A percentile compares a stretch with the other conserved stretches of the same genome.
Conservation (phyloP, 2,888 invertebrate species). For the Drosophila maculinotata region DNA sequence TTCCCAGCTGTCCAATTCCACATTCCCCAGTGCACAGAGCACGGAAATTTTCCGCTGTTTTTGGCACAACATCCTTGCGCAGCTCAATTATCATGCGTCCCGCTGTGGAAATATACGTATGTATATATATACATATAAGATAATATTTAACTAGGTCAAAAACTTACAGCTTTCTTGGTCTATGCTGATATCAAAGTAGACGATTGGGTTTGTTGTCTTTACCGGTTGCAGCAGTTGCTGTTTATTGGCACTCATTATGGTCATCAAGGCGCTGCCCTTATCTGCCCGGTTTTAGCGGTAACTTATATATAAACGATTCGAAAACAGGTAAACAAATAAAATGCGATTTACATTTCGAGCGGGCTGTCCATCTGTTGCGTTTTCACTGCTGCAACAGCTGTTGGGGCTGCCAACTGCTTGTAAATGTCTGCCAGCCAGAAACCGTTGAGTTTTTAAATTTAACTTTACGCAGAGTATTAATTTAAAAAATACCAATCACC, state of each 20-base stretch:
- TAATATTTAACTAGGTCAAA: constrained; percentile 46
- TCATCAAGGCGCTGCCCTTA: constrained; percentile 27
- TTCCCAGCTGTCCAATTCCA: constrained; percentile 89
- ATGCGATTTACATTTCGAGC: constrained; percentile 27
- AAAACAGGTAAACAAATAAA: constrained; percentile 54
- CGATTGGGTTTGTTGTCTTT: constrained; percentile 87
- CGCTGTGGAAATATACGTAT: constrained; percentile 85
- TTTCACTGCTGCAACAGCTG: constrained; percentile 43
- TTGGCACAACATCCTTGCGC: constrained; percentile 92
- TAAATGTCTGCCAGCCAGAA: not conserved
- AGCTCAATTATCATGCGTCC: constrained; percentile 95
- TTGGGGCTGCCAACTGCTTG: constrained; percentile 39
- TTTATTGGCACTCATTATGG: constrained; percentile 53
- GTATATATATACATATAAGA: constrained; percentile 11
- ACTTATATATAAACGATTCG: constrained; percentile 7
- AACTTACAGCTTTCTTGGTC: constrained; percentile 88
- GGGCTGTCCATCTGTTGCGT: constrained; percentile 33
- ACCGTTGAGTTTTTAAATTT: constrained; percentile 1
- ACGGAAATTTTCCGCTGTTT: constrained; percentile 96
- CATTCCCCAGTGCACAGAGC: constrained; percentile 96
- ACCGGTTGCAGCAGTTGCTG: constrained; percentile 59
- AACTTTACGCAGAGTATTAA: no score
- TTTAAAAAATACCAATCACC: no score
- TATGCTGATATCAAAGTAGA: constrained; percentile 90
- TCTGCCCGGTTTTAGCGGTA: not conserved